Evolutionary conservation across 2,888 invertebrate genomes (phyloP), one percentile per base, ranked within the genome.

Genomic region (Luperina testacea): DNA sequence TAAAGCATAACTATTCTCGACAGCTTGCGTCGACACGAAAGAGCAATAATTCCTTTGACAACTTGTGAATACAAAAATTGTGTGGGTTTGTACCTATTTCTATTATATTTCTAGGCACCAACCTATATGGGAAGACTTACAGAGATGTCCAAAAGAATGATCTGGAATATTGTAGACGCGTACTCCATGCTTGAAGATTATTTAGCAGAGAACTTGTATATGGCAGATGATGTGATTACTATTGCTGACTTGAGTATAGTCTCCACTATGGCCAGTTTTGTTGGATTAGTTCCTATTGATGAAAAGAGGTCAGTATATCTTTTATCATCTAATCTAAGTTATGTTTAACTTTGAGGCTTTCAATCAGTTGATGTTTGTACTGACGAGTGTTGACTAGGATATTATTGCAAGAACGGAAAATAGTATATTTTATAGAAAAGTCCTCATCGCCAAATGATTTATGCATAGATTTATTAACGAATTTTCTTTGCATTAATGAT

Each of bases 191-290:
- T 96, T 1, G 96, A 96, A 84, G 91, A 90, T 0, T 96, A 96
- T 86, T 90, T 96, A 57, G 88, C 92, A 0, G 89, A 94, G 27
- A 92, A 91, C 0, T 73, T 87, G 42, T 96, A 92, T 76, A 85
- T 96, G 72, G 96, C 96, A 0, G 94, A 92, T 64, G 90, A 94
- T 67, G 89, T 87, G 0, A 89, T 95, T 68, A 96, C 96, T 0
- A 80, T 96, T 6, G 96, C 96, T 0, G 96, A 96, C 75, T 82
- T 96, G 5, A 94, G 95, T 75, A 91, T 94, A 11, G 87, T 94
- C 1, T 90, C 95, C 0, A 95, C 95, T 0, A 89, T 95, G 24
- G 92, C 93, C 1, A 87, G 94, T 7, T 82, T 96, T 45, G 87
- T 93, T 80, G 95, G 95, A 32, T 71, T 96, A 61, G 90, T 92